These are phyloP conservation scores for Charaxes varanes DNA, from an alignment of 1,140 invertebrate genomes.

Conservation along the genomic window DNA sequence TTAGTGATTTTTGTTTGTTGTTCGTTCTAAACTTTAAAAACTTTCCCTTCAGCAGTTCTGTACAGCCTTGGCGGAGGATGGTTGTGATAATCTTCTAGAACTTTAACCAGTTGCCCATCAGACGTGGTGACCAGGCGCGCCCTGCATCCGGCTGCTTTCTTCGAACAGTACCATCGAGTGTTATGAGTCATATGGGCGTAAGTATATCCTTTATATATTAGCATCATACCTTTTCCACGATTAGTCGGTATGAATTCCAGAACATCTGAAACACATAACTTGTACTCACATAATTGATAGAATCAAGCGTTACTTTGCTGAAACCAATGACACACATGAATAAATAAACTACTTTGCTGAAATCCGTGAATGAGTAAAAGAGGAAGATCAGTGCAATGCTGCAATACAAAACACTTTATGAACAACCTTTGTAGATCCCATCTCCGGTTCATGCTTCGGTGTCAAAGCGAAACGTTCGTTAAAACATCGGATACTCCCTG, in stretches of 20 bases:
- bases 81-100: slow-evolving; percentile 5
- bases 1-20: background rate
- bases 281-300: too few species aligned
- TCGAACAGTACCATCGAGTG: slow-evolving; percentile 14
- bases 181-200: slow-evolving; percentile 12
- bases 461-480: too few species aligned
- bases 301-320: too few species aligned
- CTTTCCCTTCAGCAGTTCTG: background rate
- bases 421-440: too few species aligned
- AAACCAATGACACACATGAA: too few species aligned
- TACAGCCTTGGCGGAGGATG: slow-evolving; percentile 9
- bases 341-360: too few species aligned
- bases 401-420: too few species aligned
- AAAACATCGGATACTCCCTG: too few species aligned
- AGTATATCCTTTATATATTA: slow-evolving; percentile 13
- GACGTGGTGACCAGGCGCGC: slow-evolving; percentile 9
- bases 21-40: background rate
- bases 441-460: too few species aligned
- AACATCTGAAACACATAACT: slow-evolving; percentile 7
- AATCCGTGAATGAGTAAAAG: too few species aligned
- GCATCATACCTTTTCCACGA: slow-evolving; percentile 12
- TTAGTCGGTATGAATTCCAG: slow-evolving; percentile 6
- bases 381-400: too few species aligned
- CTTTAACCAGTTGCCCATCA: slow-evolving; percentile 5
- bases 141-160: slow-evolving; percentile 13